Evolutionary conservation across 2,888 invertebrate genomes (phyloP).

Genomic region (Spodoptera exigua): DNA sequence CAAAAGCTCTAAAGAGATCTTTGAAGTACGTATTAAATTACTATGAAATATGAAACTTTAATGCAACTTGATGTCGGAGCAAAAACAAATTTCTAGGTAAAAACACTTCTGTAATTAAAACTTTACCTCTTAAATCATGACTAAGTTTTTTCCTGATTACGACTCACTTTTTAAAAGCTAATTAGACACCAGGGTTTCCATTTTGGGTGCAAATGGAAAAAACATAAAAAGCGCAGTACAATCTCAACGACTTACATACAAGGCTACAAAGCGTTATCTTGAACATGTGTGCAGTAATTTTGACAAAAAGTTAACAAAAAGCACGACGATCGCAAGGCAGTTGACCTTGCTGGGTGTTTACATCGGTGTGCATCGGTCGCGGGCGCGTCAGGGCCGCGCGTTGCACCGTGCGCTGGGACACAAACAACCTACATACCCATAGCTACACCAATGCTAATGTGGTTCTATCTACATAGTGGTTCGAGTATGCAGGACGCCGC

Average conservation of each 20-base stretch:
- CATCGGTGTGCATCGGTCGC: slow-evolving; percentile 78
- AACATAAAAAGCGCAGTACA: slow-evolving; percentile 20
- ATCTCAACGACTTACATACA: slow-evolving; percentile 35
- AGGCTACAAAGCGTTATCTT: slow-evolving; percentile 37
- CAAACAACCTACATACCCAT: slow-evolving; percentile 83
- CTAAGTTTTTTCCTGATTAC: too few relatives aligned
- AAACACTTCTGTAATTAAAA: neutral
- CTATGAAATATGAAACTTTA: too few relatives aligned
- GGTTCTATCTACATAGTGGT: slow-evolving; percentile 74
- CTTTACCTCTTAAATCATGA: too few relatives aligned
- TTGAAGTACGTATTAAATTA: too few relatives aligned
- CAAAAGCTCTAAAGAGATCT: too few relatives aligned
- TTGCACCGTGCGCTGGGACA: slow-evolving; percentile 78
- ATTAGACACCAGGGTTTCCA: neutral
- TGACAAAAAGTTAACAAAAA: slow-evolving; percentile 67
- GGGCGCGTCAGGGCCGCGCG: slow-evolving; percentile 83
- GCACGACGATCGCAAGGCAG: slow-evolving; percentile 72
- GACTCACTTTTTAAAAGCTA: too few relatives aligned
- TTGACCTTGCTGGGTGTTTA: slow-evolving; percentile 86
- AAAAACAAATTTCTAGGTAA: too few relatives aligned
- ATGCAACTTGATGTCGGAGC: too few relatives aligned
- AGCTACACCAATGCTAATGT: slow-evolving; percentile 68
- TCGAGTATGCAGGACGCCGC: slow-evolving; percentile 83
- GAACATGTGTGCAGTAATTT: slow-evolving; percentile 54
- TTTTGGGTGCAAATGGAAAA: slow-evolving; percentile 9